Evolutionary conservation across 2,113 vertebrate species (phyloP).

Genomic region (Callocephalon fimbriatum): DNA sequence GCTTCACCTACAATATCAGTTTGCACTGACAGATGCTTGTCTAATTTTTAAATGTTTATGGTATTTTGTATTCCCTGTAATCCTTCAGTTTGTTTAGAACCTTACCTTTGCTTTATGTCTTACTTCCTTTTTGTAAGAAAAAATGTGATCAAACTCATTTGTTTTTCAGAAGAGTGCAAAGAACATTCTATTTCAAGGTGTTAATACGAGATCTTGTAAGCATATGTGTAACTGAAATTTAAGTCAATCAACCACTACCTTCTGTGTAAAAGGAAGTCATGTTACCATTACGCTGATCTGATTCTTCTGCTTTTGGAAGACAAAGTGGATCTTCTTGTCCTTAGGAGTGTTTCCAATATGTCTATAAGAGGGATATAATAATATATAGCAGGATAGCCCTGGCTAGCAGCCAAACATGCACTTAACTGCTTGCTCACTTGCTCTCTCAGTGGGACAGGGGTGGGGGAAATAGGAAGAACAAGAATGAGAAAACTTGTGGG

Average conservation of each 20-base stretch:
- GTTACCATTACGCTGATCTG: neutral
- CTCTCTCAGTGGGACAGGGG: neutral
- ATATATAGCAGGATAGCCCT: neutral
- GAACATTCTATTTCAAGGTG: neutral
- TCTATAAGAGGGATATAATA: neutral
- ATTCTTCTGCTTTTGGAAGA: neutral
- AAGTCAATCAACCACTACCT: neutral
- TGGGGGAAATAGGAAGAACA: neutral
- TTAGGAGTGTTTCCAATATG: neutral
- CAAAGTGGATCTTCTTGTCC: neutral
- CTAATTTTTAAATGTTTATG: neutral
- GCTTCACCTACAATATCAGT: neutral
- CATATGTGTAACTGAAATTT: neutral
- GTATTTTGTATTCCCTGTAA: neutral
- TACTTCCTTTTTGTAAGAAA: neutral
- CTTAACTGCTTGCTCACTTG: neutral
- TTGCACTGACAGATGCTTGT: neutral
- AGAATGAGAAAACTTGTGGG: neutral
- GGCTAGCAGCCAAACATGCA: neutral
- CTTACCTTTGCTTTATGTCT: neutral
- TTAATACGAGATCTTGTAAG: neutral
- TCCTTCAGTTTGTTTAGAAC: neutral
- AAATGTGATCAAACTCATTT: neutral
- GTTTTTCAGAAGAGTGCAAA: neutral
- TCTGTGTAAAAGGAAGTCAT: neutral